A percentile compares a stretch with the other conserved stretches of the same genome.
These are phyloP conservation scores for Polymixis flavicincta DNA, from an alignment of 2,888 invertebrate species.

Conservation along the genomic window DNA sequence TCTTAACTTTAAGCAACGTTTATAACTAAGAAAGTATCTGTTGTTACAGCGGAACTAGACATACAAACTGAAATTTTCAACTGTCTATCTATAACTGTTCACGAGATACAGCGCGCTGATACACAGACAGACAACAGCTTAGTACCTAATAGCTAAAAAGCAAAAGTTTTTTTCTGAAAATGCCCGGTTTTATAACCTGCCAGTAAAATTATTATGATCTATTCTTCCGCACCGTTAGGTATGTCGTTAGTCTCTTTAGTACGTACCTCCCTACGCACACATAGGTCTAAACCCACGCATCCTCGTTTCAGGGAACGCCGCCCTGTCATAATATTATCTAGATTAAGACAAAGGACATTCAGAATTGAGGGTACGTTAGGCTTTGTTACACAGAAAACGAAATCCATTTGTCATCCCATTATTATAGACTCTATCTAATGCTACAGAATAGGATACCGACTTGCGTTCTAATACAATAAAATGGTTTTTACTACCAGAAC, in stretches of 20 bases:
- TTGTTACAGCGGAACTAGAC: no score
- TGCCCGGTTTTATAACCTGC: background rate
- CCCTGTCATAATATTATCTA: slow-evolving; percentile 12
- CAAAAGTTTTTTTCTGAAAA: background rate
- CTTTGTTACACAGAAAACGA: slow-evolving; percentile 25
- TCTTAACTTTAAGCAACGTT: no score
- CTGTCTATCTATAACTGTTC: no score
- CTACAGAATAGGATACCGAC: background rate
- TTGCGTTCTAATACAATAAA: background rate
- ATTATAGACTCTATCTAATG: background rate
- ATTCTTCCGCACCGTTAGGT: slow-evolving; percentile 47
- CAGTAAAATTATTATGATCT: slow-evolving; percentile 42
- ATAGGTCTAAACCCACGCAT: slow-evolving; percentile 11
- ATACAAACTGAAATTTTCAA: no score
- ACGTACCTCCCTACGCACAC: background rate
- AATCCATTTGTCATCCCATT: slow-evolving; percentile 8
- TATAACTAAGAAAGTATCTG: no score
- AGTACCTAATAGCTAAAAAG: background rate
- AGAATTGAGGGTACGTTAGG: slow-evolving; percentile 20
- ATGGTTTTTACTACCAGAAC: no score
- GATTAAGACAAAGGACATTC: slow-evolving; percentile 24
- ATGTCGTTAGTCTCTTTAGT: slow-evolving; percentile 33
- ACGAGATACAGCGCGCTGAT: no score
- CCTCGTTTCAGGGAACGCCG: slow-evolving; percentile 26
- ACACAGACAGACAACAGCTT: no score